phyloP scores from a whole-genome alignment of 2,797 vertebrate species.

The Cossypha polioptera region DNA sequence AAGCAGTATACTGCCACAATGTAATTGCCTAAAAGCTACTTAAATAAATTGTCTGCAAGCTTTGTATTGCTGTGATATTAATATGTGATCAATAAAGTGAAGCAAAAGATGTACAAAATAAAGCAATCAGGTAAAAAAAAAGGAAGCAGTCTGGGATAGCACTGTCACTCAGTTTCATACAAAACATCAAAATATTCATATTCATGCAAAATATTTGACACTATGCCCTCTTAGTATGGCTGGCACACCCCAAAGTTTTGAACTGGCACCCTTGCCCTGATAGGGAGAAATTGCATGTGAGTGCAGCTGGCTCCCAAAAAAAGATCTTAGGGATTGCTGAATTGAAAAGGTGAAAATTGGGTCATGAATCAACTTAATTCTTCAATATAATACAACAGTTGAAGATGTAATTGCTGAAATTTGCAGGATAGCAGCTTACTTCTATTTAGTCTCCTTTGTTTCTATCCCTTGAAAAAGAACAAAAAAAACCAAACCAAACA shows the following conservation, averaged over 20 bases:
- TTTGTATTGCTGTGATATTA: background rate
- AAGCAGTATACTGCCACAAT: background rate
- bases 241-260: background rate
- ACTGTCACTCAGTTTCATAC: background rate
- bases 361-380: background rate
- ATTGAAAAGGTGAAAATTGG: background rate
- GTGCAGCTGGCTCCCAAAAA: background rate
- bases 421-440: background rate
- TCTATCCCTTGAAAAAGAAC: background rate
- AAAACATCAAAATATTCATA: background rate
- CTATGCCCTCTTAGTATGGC: background rate
- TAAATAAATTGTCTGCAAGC: background rate
- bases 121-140: background rate
- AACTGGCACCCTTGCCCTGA: background rate
- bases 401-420: background rate
- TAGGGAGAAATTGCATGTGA: background rate
- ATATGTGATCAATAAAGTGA: background rate
- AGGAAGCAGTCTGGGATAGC: background rate
- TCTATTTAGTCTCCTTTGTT: background rate
- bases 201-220: background rate
- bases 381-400: background rate
- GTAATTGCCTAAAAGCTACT: background rate
- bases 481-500: background rate
- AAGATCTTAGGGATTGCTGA: background rate
- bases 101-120: background rate